Evolutionary conservation across 2,797 vertebrate genomes (phyloP).

Genomic region (Alectoris magna): DNA sequence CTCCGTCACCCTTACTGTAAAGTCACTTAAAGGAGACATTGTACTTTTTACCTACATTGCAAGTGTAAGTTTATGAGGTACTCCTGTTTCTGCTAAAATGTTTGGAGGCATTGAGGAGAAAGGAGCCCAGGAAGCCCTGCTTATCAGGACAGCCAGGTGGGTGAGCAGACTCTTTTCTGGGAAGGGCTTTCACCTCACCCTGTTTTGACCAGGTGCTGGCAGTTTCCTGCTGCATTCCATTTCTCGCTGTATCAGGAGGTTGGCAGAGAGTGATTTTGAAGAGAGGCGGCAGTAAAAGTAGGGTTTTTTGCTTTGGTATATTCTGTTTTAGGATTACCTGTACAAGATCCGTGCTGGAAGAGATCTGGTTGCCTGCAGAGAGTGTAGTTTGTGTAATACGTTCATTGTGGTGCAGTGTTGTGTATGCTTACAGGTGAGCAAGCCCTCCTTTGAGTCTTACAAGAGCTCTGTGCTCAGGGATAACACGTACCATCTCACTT

Average conservation of each 20-base stretch:
- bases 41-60: neutral
- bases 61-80: neutral
- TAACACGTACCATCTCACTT: neutral
- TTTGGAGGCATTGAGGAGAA: rapidly evolving
- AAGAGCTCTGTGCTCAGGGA: rapidly evolving
- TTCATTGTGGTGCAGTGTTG: neutral
- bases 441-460: neutral
- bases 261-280: neutral
- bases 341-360: neutral
- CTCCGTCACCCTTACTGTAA: no score
- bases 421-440: rapidly evolving
- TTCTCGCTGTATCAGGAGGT: neutral
- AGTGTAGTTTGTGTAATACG: neutral
- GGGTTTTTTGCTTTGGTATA: rapidly evolving
- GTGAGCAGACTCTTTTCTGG: rapidly evolving
- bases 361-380: no score
- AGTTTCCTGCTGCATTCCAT: neutral
- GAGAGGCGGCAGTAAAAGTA: neutral
- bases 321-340: neutral
- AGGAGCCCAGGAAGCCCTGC: neutral
- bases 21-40: neutral
- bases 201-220: neutral
- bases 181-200: neutral
- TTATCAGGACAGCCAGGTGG: neutral
- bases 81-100: rapidly evolving